phyloP scores from a whole-genome alignment of 2,888 invertebrate genomes.

The Drosophila longiperda region DNA sequence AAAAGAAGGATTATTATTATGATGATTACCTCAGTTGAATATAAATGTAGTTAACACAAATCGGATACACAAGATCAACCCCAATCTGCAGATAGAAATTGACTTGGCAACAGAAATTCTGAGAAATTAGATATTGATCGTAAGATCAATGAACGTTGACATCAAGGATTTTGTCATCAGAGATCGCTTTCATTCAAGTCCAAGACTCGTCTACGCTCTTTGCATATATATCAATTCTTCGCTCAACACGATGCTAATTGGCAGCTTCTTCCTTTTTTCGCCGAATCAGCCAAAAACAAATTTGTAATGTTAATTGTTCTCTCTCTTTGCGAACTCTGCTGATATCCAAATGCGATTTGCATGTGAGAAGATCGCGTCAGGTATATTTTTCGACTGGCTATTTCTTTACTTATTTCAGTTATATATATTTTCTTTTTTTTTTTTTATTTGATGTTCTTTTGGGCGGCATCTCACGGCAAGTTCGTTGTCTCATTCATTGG shows the following conservation, averaged over 20 bases:
- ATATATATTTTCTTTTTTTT: not conserved
- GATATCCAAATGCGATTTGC: slow-evolving; percentile 58
- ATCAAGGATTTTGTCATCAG: slow-evolving; percentile 74
- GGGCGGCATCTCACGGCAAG: slow-evolving; percentile 53
- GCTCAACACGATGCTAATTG: slow-evolving; percentile 69
- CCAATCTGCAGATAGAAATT: not conserved
- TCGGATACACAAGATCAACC: too few species aligned
- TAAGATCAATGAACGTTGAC: slow-evolving; percentile 74
- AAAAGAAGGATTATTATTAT: too few species aligned
- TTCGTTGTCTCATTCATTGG: slow-evolving; percentile 78
- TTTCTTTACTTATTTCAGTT: slow-evolving; percentile 37
- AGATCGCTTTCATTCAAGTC: slow-evolving; percentile 23
- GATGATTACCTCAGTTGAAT: too few species aligned
- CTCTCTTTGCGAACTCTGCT: slow-evolving; percentile 23
- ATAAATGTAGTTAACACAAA: too few species aligned
- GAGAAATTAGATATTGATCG: not conserved
- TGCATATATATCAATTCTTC: slow-evolving; percentile 47
- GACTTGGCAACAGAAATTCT: slow-evolving; percentile 37
- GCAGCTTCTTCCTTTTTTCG: slow-evolving; percentile 58
- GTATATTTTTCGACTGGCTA: slow-evolving; percentile 72
- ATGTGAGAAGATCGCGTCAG: slow-evolving; percentile 74
- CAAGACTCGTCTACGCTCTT: slow-evolving; percentile 10
- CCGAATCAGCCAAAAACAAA: slow-evolving; percentile 53
- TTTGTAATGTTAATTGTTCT: slow-evolving; percentile 73
- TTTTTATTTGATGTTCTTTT: slow-evolving; percentile 1